Evolutionary conservation across 2,888 invertebrate genomes (phyloP), one percentile per base, ranked within the genome.

Genomic region (Seira ritae): DNA sequence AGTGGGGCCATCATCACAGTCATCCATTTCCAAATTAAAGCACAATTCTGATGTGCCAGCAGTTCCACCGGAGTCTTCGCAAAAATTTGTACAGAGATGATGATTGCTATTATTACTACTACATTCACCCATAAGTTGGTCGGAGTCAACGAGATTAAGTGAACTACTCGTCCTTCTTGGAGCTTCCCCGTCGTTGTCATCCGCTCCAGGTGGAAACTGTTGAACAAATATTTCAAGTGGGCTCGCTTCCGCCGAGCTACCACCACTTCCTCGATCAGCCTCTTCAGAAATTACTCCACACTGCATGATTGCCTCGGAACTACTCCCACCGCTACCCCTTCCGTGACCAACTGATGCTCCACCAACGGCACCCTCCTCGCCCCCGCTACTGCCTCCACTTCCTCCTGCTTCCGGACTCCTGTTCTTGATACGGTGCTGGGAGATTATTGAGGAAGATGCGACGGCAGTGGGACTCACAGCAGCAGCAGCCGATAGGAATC

Each of bases 231-330:
- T 89, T 78, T 89, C 89, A 55, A 89, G 71, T 0, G 89, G 89
- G 71, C 88, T 89, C 6, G 88, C 88, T 70, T 89, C 89, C 8
- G 87, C 87, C 2, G 87, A 87, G 67, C 88, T 87, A 15, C 88
- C 87, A 19, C 88, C 88, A 67, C 86, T 86, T 72, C 84, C 86
- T 50, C 87, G 55, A 70, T 88, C 88, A 23, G 71, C 87, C 67
- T 89, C 89, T 74, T 89, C 89, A 8, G 87, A 86, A 71, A 89
- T 89, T 0, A 88, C 88, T 72, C 87, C 89, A 79, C 88, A 88
- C 55, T 83, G 83, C 72, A 88, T 86, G 8, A 89, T 84, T 0
- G 87, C 88, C 60, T 89, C 89, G 6, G 83, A 86, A 72, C 87
- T 88, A 67, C 87, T 88, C 3, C 88, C 89, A 0, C 89, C 88